A percentile compares a stretch with the other conserved stretches of the same genome.
Evolutionary conservation across 2,797 vertebrate genomes (phyloP).

Genomic region (Iguana delicatissima): DNA sequence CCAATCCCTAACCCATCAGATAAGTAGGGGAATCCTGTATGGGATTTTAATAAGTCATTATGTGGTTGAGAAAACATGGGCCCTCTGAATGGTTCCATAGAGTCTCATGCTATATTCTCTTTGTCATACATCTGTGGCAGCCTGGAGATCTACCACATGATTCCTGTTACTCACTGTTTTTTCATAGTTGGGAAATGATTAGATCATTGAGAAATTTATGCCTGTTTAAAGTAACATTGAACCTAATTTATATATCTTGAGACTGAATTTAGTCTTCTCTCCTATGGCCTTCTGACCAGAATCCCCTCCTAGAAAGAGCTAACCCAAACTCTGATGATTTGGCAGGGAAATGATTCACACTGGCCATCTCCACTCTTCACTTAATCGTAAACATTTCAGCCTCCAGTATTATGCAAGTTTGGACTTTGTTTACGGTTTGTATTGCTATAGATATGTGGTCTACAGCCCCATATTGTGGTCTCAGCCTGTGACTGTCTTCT

Average conservation of each 20-base stretch:
- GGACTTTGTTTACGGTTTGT: background rate
- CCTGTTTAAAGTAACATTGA: background rate
- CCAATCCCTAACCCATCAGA: no score
- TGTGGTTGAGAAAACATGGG: background rate
- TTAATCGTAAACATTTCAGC: slow-evolving; percentile 31
- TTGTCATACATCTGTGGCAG: background rate
- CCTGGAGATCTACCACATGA: background rate
- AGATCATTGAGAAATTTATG: background rate
- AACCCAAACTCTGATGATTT: accelerated
- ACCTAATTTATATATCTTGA: background rate
- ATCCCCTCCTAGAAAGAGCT: background rate
- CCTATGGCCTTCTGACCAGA: background rate
- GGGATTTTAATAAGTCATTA: background rate
- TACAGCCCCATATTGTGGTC: background rate
- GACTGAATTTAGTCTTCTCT: background rate
- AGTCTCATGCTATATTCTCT: background rate
- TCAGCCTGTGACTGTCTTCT: accelerated
- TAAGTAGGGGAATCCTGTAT: no score
- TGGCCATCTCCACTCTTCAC: background rate
- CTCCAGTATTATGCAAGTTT: slow-evolving; percentile 11
- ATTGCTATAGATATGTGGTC: accelerated
- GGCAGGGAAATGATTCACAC: slow-evolving; percentile 48
- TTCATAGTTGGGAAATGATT: background rate
- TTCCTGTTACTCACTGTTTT: background rate
- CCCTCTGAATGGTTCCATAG: background rate